A percentile compares a stretch with the other conserved stretches of the same genome.
These are phyloP conservation scores for Thomomys bottae DNA, from an alignment of 2,113 vertebrate species.

Conservation along the genomic window DNA sequence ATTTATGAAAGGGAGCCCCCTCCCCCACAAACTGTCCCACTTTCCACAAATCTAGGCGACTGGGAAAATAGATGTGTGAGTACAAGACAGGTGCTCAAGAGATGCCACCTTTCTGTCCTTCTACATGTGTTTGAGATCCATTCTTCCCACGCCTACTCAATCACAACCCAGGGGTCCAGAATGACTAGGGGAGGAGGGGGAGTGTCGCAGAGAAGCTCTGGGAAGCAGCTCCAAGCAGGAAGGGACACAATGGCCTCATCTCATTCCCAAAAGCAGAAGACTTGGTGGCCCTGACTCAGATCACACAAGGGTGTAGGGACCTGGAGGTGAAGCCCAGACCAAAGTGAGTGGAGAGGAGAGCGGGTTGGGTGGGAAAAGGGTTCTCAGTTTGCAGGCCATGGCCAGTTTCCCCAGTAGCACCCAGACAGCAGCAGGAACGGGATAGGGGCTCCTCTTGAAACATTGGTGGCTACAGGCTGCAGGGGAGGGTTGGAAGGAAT, in stretches of 20 bases:
- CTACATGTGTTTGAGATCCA: neutral
- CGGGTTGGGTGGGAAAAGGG: conserved; percentile 44
- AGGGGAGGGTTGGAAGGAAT: conserved; percentile 64
- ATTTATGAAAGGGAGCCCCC: neutral
- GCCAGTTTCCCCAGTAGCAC: conserved; percentile 83
- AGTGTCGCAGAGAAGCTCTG: conserved; percentile 24
- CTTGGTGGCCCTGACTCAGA: conserved; percentile 30
- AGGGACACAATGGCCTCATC: conserved; percentile 5
- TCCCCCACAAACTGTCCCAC: conserved; percentile 29
- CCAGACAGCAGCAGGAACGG: conserved; percentile 83
- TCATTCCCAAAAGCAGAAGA: conserved; percentile 1
- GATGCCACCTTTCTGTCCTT: neutral
- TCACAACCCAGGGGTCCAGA: conserved; percentile 17
- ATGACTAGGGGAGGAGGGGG: neutral
- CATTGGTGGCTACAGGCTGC: conserved; percentile 82
- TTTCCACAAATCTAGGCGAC: conserved; percentile 64
- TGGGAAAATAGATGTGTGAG: neutral
- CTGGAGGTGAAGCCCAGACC: conserved; percentile 14
- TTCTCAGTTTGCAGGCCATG: conserved; percentile 81
- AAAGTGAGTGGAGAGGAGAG: conserved; percentile 22
- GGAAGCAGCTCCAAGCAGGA: conserved; percentile 24
- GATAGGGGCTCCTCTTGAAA: conserved; percentile 82
- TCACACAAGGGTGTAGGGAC: neutral
- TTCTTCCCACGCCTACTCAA: neutral
- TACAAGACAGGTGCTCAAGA: neutral